Base-by-base conservation (phyloP, 2,113 vertebrate species). In the Anhinga anhinga region DNA sequence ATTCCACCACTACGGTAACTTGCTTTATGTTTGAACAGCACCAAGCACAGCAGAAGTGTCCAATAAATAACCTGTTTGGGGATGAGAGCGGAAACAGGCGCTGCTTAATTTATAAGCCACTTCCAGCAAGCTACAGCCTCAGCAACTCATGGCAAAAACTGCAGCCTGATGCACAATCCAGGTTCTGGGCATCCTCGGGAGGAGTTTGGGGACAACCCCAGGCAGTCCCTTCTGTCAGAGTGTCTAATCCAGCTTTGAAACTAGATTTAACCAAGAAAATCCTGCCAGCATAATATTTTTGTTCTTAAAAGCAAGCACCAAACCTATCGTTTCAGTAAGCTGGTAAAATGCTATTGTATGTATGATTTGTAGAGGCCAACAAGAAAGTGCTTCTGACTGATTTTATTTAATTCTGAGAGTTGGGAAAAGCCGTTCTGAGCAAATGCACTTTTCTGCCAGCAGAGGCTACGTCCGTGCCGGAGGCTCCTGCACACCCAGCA, bases 61-160 rank as follows among this genome's bases (percentile, higher is more conserved):
- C 79, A 86, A 65, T 49, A 61, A 16, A 84, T 22, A 45, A 73
- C 50, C 36, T 13, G 0, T 26, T 47, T 56, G 74, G 85, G 67
- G 49, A 42, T 32, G 44, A 82, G 45, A 36, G 44, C 1, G 5
- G 38, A 59, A 62, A 26, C 15, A 44, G 74, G 7, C 7, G 27
- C 72, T 63, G 12, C 82, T 86, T 63, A 7, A 63, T 81, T 84
- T 84, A 55, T 45, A 45, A 81, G 25, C 15, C 63, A 27, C 38
- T 70, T 40, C 11, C 6, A 62, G 81, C 27, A 22, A 63, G 49
- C 20, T 55, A 29, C 73, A 61, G 15, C 70, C 70, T 36, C 45
- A n/a, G 30, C 34, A 44, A 25, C 55, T 45, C 0, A 0, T 4
- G 20, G 40, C 23, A 52, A 38, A 82, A 73, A 6, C 49, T 1